Evolutionary conservation across 2,888 invertebrate genomes (phyloP).

Genomic region (Stegophylla sp.): DNA sequence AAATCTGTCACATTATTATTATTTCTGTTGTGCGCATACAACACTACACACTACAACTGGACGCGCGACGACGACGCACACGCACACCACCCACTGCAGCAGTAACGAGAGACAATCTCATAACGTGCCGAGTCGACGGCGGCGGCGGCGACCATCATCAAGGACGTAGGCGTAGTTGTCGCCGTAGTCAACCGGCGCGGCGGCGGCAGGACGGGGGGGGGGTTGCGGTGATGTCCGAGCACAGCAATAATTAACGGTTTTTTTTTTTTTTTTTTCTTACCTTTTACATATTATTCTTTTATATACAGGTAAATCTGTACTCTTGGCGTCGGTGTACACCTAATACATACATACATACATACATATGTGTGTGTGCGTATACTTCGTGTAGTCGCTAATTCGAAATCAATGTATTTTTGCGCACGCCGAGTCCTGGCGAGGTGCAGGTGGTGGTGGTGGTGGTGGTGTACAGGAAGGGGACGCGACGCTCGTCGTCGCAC

Average conservation of each 20-base stretch:
- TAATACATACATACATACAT: background rate
- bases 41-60: background rate
- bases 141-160: no score
- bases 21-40: background rate
- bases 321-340: background rate
- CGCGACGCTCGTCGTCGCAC: background rate
- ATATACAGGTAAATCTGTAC: background rate
- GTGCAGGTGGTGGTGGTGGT: no score
- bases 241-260: constrained; percentile 41
- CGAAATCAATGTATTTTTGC: constrained; percentile 53
- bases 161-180: constrained; percentile 41
- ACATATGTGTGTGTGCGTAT: no score
- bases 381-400: constrained; percentile 37
- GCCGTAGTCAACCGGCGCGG: background rate
- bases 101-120: constrained; percentile 30
- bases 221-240: background rate
- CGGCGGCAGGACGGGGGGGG: background rate
- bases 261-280: constrained; percentile 10
- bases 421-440: background rate
- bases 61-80: background rate
- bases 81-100: background rate
- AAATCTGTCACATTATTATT: constrained; percentile 28
- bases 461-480: background rate
- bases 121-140: constrained; percentile 39
- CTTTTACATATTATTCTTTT: background rate